Evolutionary conservation across 2,113 vertebrate genomes (phyloP).

Genomic region (Chloebia gouldiae): DNA sequence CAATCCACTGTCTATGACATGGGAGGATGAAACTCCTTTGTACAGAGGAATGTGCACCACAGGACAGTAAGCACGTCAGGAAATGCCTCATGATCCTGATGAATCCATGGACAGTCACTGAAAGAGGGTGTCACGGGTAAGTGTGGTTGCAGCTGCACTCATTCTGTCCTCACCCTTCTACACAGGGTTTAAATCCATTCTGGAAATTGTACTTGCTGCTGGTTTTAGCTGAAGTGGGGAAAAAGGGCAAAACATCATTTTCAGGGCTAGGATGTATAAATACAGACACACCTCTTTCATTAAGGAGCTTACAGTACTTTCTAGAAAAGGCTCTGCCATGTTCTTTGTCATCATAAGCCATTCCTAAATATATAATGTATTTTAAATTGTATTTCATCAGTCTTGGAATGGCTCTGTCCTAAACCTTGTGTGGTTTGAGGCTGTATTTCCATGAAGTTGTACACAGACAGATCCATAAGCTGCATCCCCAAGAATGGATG

Average conservation of each 20-base stretch:
- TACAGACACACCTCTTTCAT: neutral
- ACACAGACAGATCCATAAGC: neutral
- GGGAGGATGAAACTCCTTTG: neutral
- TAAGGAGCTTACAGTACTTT: neutral
- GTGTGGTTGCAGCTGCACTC: neutral
- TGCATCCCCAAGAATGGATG: neutral
- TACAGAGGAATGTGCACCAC: neutral
- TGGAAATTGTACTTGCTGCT: neutral
- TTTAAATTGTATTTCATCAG: neutral
- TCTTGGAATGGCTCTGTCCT: neutral
- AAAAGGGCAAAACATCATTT: neutral
- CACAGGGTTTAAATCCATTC: neutral
- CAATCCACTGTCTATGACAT: fast-evolving
- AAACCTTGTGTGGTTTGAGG: neutral
- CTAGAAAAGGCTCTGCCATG: neutral
- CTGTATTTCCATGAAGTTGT: neutral
- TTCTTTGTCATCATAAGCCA: neutral
- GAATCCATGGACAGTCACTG: neutral
- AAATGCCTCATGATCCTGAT: neutral
- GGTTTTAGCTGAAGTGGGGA: neutral
- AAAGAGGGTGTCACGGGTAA: neutral
- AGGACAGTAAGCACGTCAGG: neutral
- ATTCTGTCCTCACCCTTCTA: neutral
- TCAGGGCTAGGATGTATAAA: neutral
- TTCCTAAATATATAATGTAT: neutral